Evolutionary conservation across 2,888 invertebrate species (phyloP), one percentile per base, ranked within the genome.

Genomic region (Ennomos fuscantarius): DNA sequence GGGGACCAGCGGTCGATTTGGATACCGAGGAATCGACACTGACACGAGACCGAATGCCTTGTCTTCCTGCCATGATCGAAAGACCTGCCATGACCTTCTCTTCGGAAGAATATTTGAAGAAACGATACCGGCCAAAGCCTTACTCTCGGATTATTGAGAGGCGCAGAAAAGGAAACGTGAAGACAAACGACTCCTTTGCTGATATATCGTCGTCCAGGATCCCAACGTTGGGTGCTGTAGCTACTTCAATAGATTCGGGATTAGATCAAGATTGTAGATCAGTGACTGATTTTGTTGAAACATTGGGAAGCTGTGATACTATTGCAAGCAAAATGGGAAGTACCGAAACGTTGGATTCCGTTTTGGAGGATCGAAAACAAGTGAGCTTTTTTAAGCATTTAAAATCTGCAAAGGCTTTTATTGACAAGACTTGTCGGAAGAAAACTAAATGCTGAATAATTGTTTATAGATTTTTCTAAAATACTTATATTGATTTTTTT

Each of bases 1-100:
- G 86, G 87, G 86, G 86, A 0, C 66, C 60, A 1, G 68, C 82
- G 0, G 65, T 87, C 0, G 82, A 87, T 59, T 68, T 87, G 57
- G 82, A 84, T 2, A 69, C 69, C 6, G 69, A 70, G 10, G 72
- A 73, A 5, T 59, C 68, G 24, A 24, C 3, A 24, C 24, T 24
- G 6, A 0, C 24, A 2, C 24, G 24, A 24, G 24, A 24, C 6
- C 0, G 24, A 0, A 35, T 61, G 0, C 68, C 76, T 0, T 82
- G 79, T 59, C 39, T 69, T 1, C 81, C 81, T 10, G 82, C 79
- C 11, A 61, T 74, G 1, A 56, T 84, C 0, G 85, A 87, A 2
- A 55, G 53, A 12, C 69, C 78, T 2, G 68, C 69, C 1, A 70
- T 76, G 0, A 87, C 85, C 0, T 87, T 85, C 48, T 85, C 82